Conservation (phyloP, 2,113 vertebrate species). For the Daubentonia madagascariensis region DNA sequence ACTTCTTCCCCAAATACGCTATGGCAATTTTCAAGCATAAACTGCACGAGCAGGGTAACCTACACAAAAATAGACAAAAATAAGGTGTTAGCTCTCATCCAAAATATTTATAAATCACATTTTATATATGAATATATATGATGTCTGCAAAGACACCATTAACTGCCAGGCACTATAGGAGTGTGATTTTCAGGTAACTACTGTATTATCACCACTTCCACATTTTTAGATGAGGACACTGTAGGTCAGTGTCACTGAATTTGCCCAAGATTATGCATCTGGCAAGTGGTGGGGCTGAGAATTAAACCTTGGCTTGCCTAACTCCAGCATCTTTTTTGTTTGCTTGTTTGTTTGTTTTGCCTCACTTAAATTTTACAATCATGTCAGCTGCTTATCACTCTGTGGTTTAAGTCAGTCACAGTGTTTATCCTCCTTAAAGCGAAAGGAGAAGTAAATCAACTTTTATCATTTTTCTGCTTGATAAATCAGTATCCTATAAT, state of each 20-base stretch:
- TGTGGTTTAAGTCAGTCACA: background rate
- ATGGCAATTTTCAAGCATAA: constrained; percentile 92
- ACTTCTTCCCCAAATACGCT: constrained; percentile 91
- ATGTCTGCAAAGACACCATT: background rate
- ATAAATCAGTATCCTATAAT: background rate
- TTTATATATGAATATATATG: background rate
- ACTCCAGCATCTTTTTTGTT: background rate
- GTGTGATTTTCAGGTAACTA: background rate
- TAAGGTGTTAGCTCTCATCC: constrained; percentile 9
- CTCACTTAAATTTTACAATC: background rate
- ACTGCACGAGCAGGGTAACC: constrained; percentile 91
- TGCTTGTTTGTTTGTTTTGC: background rate
- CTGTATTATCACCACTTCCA: background rate
- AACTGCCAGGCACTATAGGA: background rate
- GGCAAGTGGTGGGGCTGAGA: background rate
- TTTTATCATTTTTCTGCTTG: background rate
- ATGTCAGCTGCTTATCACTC: background rate
- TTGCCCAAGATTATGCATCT: background rate
- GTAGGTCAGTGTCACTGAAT: background rate
- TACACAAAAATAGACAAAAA: constrained; percentile 75
- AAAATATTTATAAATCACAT: background rate
- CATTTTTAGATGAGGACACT: background rate
- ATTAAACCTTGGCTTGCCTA: background rate
- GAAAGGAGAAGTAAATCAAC: background rate
- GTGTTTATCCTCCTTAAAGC: background rate